Evolutionary conservation across 2,888 invertebrate species (phyloP).

Genomic region (Latrodectus elegans): DNA sequence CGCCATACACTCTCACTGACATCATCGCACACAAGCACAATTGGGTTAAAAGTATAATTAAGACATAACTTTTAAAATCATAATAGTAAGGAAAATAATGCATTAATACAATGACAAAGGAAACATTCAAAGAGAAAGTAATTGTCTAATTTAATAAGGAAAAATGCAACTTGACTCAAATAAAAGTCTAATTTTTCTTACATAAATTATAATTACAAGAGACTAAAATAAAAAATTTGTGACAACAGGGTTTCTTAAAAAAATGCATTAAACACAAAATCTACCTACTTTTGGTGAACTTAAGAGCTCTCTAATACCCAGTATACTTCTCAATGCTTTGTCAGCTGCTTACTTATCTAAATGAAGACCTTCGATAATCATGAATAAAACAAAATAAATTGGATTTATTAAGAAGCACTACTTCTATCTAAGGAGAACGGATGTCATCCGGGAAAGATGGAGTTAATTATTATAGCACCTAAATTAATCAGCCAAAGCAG

Average conservation of each 20-base stretch:
- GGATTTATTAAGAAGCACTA: conserved; percentile 51
- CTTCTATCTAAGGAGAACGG: conserved; percentile 31
- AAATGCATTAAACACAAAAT: neutral
- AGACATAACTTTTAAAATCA: neutral
- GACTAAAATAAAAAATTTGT: neutral
- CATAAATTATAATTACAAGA: neutral
- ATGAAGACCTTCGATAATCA: neutral
- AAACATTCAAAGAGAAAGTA: no score
- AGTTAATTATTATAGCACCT: conserved; percentile 39
- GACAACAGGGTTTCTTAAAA: no score
- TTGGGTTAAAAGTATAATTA: conserved; percentile 7
- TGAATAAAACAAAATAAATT: conserved; percentile 16
- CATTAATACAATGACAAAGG: neutral
- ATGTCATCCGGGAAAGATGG: conserved; percentile 1
- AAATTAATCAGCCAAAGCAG: conserved; percentile 62
- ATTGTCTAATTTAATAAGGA: neutral
- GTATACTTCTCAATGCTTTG: no score
- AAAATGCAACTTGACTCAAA: neutral
- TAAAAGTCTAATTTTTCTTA: neutral
- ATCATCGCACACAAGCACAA: conserved; percentile 52
- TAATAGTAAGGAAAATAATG: conserved; percentile 35
- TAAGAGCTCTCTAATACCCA: no score
- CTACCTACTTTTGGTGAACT: conserved; percentile 18
- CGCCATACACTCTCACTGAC: conserved; percentile 51
- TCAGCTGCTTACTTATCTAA: neutral